These are phyloP conservation scores for Cariama cristata DNA, from an alignment of 2,113 vertebrate species.

Conservation along the genomic window DNA sequence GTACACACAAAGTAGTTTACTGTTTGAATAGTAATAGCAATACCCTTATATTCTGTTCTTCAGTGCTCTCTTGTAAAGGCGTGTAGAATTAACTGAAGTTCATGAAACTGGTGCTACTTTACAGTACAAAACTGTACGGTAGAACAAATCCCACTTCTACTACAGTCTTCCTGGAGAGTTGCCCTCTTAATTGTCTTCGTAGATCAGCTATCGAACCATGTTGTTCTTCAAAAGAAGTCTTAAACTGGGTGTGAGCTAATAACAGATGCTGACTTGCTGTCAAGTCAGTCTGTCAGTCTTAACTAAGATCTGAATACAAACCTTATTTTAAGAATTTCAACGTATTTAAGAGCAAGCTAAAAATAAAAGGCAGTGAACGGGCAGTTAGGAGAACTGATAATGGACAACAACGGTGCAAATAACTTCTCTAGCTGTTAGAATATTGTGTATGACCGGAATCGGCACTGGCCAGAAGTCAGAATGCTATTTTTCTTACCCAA, in stretches of 20 bases:
- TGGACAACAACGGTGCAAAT: neutral
- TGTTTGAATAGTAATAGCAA: constrained; percentile 8
- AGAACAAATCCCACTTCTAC: neutral
- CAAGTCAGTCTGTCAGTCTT: neutral
- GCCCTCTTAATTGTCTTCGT: neutral
- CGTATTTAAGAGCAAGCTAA: neutral
- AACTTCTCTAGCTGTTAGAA: constrained; percentile 27
- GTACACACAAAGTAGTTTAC: neutral
- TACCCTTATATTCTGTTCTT: neutral
- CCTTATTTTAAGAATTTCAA: neutral
- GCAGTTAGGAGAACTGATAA: neutral
- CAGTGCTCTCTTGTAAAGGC: neutral
- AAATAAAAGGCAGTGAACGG: neutral
- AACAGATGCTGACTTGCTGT: neutral
- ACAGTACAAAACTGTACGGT: neutral
- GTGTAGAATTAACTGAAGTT: neutral
- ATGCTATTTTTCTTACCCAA: constrained; percentile 61
- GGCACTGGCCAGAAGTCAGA: constrained; percentile 52
- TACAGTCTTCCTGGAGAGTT: constrained; percentile 30
- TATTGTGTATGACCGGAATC: neutral
- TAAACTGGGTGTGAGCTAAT: neutral
- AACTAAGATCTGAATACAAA: neutral
- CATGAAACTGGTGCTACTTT: constrained; percentile 1
- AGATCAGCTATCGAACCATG: neutral
- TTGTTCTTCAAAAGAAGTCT: neutral